Conservation (phyloP, 2,888 invertebrate species). For the Clistopyga incitator region DNA sequence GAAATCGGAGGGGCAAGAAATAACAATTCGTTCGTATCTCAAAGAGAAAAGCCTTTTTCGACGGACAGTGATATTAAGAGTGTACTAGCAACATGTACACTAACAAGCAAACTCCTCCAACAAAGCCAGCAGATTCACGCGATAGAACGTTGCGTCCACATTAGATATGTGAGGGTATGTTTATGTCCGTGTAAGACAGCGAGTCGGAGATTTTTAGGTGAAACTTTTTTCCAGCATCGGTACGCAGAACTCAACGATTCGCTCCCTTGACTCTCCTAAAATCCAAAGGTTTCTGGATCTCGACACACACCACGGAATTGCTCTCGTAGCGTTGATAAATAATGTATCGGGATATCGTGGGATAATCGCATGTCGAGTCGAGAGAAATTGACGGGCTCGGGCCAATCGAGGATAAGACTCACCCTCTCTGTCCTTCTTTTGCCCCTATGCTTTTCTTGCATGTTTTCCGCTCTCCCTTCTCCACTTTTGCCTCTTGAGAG, state of each 20-base stretch:
- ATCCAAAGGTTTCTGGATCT: slow-evolving; percentile 69
- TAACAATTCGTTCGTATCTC: background rate
- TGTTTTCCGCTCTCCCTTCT: slow-evolving; percentile 45
- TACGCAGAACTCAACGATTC: slow-evolving; percentile 54
- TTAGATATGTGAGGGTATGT: slow-evolving; percentile 8
- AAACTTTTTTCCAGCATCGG: slow-evolving; percentile 31
- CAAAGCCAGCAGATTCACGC: background rate
- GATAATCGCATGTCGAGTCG: slow-evolving; percentile 73
- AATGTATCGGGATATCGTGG: slow-evolving; percentile 75
- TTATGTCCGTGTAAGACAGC: slow-evolving; percentile 16
- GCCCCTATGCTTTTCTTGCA: slow-evolving; percentile 45
- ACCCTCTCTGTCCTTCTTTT: slow-evolving; percentile 42
- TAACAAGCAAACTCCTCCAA: background rate
- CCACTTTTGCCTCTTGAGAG: slow-evolving; percentile 9
- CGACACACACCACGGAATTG: slow-evolving; percentile 63
- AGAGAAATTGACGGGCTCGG: slow-evolving; percentile 70
- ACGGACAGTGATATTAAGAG: slow-evolving; percentile 35
- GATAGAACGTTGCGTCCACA: background rate
- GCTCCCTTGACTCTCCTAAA: slow-evolving; percentile 44
- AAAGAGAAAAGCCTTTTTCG: slow-evolving; percentile 7
- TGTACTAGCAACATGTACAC: slow-evolving; percentile 31
- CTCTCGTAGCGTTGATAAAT: slow-evolving; percentile 73
- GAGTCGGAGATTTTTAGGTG: slow-evolving; percentile 35
- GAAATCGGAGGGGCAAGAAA: background rate
- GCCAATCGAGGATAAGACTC: slow-evolving; percentile 62